Evolutionary conservation across 2,888 invertebrate species (phyloP), one percentile per base, ranked within the genome.

Genomic region (Meloe dianella): DNA sequence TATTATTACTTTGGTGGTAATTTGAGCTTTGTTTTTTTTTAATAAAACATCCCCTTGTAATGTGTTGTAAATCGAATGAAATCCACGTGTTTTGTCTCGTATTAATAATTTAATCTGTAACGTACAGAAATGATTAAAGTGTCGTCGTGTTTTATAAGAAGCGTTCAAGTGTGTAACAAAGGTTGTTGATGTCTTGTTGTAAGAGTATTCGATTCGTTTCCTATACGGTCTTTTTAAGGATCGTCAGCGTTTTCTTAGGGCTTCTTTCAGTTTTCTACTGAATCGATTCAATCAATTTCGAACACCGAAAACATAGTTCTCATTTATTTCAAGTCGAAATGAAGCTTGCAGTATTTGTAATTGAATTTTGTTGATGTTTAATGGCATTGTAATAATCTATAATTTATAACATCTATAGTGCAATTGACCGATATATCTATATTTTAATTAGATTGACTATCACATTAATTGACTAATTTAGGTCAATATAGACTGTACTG

Each of bases 151-250:
- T 27, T 27, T n/a, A 38, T 14, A 38, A 38, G n/a, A n/a, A 38
- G 38, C n/a, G 38, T 38, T 38, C 38, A 38, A 38, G 38, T n/a
- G 38, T n/a, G n/a, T n/a, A 38, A 38, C 38, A 38, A 38, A 38
- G n/a, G n/a, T n/a, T 4, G 38, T 14, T 38, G n/a, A 38, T 5
- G 38, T 32, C 32, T 12, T 32, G 32, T 32, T 32, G 38, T 38
- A 38, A 2, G 4, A 38, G 38, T 38, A n/a, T n/a, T 8, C 38
- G 2, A 27, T 38, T n/a, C 38, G 4, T n/a, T 38, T 4, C n/a
- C 14, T 38, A n/a, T 38, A 14, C n/a, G n/a, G n/a, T n/a, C n/a
- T n/a, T 38, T 38, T 38, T 14, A 6, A 38, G 38, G n/a, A 38
- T 38, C n/a, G 38, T 38, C 38, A 38, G 38, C 38, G n/a, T n/a